Percentiles rank a stretch among this genome's conserved stretches.
Evolutionary conservation across 2,888 invertebrate genomes (phyloP).

Genomic region (Tanaodytes sp.): DNA sequence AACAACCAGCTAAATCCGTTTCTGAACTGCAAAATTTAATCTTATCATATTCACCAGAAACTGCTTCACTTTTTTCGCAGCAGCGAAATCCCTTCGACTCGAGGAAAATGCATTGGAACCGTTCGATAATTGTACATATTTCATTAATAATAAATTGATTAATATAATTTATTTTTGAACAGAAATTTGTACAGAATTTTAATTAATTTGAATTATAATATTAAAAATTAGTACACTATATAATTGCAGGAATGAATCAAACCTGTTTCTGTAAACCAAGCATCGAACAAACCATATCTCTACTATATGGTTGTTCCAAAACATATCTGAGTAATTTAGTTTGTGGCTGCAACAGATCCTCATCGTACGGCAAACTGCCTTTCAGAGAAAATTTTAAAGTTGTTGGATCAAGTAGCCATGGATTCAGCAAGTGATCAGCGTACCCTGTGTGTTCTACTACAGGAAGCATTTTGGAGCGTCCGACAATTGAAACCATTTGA

Average conservation of each 20-base stretch:
- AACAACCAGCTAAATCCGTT: no score
- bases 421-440: slow-evolving; percentile 90
- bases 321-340: slow-evolving; percentile 90
- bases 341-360: slow-evolving; percentile 90
- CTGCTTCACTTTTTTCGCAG: no score
- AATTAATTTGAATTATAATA: no score
- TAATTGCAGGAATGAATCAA: slow-evolving; percentile 19
- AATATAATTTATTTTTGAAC: background rate
- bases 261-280: slow-evolving; percentile 93
- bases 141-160: background rate
- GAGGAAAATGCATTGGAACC: no score
- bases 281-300: slow-evolving; percentile 97
- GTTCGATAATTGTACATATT: no score
- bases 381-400: slow-evolving; percentile 82
- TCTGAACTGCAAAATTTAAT: no score
- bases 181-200: no score
- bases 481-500: slow-evolving; percentile 95
- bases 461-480: slow-evolving; percentile 91
- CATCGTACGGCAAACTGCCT: slow-evolving; percentile 89
- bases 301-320: slow-evolving; percentile 93
- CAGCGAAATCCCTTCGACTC: no score
- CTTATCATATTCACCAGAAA: no score
- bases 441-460: slow-evolving; percentile 95
- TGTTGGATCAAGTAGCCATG: slow-evolving; percentile 92
- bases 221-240: slow-evolving; percentile 9